These are phyloP conservation scores for Drepana falcataria DNA, from an alignment of 2,888 invertebrate species.

Conservation along the genomic window DNA sequence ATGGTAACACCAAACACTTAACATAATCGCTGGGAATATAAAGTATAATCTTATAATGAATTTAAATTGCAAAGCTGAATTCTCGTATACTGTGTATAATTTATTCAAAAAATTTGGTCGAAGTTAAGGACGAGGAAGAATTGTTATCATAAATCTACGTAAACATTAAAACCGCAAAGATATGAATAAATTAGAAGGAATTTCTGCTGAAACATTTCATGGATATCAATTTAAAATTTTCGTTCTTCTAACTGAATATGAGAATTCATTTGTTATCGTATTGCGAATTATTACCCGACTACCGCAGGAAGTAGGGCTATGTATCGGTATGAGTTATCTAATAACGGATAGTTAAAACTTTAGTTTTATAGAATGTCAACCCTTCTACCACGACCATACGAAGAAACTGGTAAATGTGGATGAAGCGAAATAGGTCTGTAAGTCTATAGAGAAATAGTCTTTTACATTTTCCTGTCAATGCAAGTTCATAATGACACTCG, in stretches of 20 bases:
- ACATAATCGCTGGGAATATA: constrained; percentile 6
- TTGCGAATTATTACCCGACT: no score
- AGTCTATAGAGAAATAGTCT: no score
- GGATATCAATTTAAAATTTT: background rate
- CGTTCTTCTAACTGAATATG: background rate
- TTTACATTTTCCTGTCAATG: no score
- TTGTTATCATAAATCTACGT: constrained; percentile 42
- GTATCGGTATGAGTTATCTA: no score
- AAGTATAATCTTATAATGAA: constrained; percentile 19
- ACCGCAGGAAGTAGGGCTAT: no score
- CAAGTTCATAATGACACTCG: background rate
- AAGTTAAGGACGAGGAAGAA: constrained; percentile 29
- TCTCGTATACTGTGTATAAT: constrained; percentile 16
- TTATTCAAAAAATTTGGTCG: constrained; percentile 23
- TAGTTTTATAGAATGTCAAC: no score
- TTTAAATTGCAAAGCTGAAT: constrained; percentile 20
- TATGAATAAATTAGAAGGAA: constrained; percentile 30
- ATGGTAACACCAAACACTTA: constrained; percentile 3
- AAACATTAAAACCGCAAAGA: constrained; percentile 23
- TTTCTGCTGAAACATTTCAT: constrained; percentile 4
- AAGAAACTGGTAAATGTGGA: no score
- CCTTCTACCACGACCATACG: no score
- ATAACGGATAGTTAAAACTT: no score
- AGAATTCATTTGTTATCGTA: background rate
- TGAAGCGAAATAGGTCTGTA: no score